Percentiles rank a stretch among this genome's conserved stretches.
Conservation (phyloP, 2,797 vertebrate species). For the Tragelaphus oryx region DNA sequence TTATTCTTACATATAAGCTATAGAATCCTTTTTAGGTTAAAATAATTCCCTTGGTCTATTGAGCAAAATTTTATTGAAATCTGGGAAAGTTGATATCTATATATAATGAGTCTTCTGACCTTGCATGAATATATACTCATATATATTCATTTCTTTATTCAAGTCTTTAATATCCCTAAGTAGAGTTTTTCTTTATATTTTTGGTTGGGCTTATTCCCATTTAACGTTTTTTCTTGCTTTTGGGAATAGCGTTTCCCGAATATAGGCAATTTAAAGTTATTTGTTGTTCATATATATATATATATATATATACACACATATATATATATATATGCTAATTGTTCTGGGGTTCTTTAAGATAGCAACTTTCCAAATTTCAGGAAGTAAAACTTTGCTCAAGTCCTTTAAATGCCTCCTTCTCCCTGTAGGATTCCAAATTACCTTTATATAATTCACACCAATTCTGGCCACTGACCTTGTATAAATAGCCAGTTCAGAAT, state of each 20-base stretch:
- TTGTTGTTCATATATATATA: neutral
- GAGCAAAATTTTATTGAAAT: slow-evolving; percentile 2
- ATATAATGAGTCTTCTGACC: neutral
- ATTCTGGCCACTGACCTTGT: neutral
- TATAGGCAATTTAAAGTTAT: neutral
- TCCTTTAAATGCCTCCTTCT: neutral
- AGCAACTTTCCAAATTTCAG: slow-evolving; percentile 1
- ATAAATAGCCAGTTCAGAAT: slow-evolving; percentile 64
- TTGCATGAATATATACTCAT: neutral
- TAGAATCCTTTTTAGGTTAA: neutral
- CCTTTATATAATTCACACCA: neutral
- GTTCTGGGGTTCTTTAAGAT: neutral
- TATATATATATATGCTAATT: neutral
- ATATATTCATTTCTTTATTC: neutral
- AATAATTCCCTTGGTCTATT: neutral
- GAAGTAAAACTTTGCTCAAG: neutral
- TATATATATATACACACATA: neutral
- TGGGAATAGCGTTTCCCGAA: slow-evolving; percentile 12
- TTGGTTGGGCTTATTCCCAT: neutral
- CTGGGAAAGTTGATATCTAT: neutral
- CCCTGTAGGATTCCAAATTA: neutral
- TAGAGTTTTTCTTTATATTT: neutral
- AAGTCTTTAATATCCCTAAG: neutral
- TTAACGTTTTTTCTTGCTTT: neutral
- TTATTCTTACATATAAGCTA: neutral